Base-by-base conservation (phyloP, 2,888 invertebrate species). In the Heliconius ethilla region DNA sequence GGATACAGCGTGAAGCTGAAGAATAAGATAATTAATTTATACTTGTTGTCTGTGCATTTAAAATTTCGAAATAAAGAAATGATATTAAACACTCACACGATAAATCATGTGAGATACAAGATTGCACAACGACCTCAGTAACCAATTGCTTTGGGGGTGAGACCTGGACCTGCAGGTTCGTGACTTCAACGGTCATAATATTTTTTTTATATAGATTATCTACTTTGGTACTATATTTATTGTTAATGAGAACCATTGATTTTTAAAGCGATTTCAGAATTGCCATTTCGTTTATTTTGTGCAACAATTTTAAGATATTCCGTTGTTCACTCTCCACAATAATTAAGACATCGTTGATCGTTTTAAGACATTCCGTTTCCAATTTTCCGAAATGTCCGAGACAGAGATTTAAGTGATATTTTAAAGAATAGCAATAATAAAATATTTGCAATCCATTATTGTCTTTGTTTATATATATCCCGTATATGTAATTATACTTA, bases 131-230 rank as follows among this genome's bases (percentile, higher is more conserved):
- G 59, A 72, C 72, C 59, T 72, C 59, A 37, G n/a, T 72, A 59
- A 72, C 29, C 59, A 37, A 72, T 72, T 37, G 25, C 59, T 72
- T 59, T 59, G 59, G 59, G 59, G 72, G 15, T 72, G 59, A 72
- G 59, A 59, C 59, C 15, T 59, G 59, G 37, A 59, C 59, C 59
- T 72, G 33, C 59, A 72, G 9, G 33, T 72, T 72, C 72, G 59
- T 72, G 72, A 72, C 59, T 72, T 55, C 33, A 59, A 33, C 18
- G 0, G 25, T 59, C 55, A 59, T 72, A 33, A 72, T 33, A 59
- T 55, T 72, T 72, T 59, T 72, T 59, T 72, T 59, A 59, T 72
- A 33, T 37, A 59, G 59, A 59, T 72, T 72, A 37, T 59, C 33
- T n/a, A 72, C 33, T 15, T 29, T 33, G 33, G 13, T 22, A 13